Conservation (phyloP, 2,113 vertebrate genomes). For the Triplophysa rosa region DNA sequence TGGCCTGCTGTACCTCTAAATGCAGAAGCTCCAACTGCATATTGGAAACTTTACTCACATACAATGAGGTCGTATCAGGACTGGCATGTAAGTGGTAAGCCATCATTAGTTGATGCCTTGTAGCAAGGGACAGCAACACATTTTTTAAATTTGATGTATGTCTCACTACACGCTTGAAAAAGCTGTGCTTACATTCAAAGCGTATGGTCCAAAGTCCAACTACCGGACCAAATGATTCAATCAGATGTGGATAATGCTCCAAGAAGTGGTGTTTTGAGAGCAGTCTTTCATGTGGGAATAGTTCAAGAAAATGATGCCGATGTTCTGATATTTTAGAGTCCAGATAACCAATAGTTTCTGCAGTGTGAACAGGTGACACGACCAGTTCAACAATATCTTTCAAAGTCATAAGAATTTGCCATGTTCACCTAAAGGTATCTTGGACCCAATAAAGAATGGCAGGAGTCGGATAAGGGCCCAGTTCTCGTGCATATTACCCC, state of each 20-base stretch:
- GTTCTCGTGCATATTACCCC: constrained; percentile 22
- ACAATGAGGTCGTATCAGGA: constrained; percentile 16
- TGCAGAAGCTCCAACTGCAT: constrained; percentile 30
- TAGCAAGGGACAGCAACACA: constrained; percentile 46
- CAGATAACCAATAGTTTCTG: constrained; percentile 9
- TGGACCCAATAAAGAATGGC: constrained; percentile 42
- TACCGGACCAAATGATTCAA: constrained; percentile 26
- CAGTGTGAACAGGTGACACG: constrained; percentile 40
- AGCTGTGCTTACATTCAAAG: constrained; percentile 44
- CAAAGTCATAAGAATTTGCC: constrained; percentile 46
- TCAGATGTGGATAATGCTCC: constrained; percentile 43
- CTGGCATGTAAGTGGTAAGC: constrained; percentile 28
- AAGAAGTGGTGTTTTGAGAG: constrained; percentile 39
- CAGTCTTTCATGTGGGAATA: constrained; percentile 34
- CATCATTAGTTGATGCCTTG: constrained; percentile 48
- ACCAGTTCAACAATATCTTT: constrained; percentile 47
- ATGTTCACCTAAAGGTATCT: constrained; percentile 40
- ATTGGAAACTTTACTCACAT: constrained; percentile 15
- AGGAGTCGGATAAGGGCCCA: constrained; percentile 36
- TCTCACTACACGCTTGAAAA: constrained; percentile 49
- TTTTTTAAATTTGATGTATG: constrained; percentile 45
- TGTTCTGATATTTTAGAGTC: constrained; percentile 31
- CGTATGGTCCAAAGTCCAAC: neutral
- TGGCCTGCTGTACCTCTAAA: constrained; percentile 41
- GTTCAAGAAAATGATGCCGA: neutral